Conservation (phyloP, 2,113 vertebrate genomes). For the Anser brachyrhynchus region DNA sequence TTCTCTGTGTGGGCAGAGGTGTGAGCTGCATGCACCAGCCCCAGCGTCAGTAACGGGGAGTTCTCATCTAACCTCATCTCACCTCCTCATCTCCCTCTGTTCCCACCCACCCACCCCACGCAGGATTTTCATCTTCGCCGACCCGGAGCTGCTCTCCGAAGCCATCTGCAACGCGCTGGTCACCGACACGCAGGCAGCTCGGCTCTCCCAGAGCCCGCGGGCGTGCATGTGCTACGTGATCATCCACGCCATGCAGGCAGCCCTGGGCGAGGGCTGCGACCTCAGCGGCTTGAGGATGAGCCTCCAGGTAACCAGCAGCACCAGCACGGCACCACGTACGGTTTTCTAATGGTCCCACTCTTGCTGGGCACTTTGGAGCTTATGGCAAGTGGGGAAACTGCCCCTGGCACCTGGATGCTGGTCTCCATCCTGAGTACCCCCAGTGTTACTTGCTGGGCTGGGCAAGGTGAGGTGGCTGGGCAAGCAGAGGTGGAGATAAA, state of each 20-base stretch:
- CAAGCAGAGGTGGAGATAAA: not conserved
- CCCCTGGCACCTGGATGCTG: not conserved
- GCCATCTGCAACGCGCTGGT: constrained; percentile 78
- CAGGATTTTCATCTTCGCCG: constrained; percentile 92
- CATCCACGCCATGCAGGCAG: constrained; percentile 83
- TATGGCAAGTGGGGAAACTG: not conserved
- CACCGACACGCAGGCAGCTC: constrained; percentile 77
- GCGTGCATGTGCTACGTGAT: constrained; percentile 84
- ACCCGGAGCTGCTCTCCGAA: constrained; percentile 84
- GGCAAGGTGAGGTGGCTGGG: not conserved
- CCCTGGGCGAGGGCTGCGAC: constrained; percentile 80
- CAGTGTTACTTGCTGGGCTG: not conserved
- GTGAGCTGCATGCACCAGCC: not conserved
- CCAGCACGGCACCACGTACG: accelerated
- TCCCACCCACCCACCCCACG: accelerated
- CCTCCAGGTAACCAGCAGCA: constrained; percentile 78
- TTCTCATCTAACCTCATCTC: not conserved
- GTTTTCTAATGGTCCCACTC: not conserved
- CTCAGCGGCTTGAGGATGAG: constrained; percentile 61
- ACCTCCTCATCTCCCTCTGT: not conserved
- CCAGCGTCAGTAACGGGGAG: accelerated
- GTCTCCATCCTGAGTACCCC: not conserved
- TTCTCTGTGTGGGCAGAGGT: accelerated
- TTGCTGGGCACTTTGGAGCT: not conserved
- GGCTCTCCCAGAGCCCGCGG: constrained; percentile 51